Evolutionary conservation across 2,113 vertebrate species (phyloP), one percentile per base, ranked within the genome.

Genomic region (Tetrao urogallus): DNA sequence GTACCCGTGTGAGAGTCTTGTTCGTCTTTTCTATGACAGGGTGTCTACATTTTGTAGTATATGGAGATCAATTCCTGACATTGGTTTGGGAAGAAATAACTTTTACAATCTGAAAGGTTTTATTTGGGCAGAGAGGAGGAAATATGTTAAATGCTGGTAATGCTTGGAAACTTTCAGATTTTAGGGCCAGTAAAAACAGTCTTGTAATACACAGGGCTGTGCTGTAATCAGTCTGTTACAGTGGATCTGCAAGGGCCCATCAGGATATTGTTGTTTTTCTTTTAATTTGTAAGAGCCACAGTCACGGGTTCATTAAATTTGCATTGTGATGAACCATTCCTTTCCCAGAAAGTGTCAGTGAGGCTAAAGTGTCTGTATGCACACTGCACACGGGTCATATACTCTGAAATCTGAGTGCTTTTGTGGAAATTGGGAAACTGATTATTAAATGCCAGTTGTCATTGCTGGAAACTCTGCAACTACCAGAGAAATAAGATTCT

Each of bases 401-500:
- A 80, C 71, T 85, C 50, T 34, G 52, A 67, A 83, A 74, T 60
- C 34, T 8, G 34, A 87, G 52, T 20, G 58, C 25, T 76, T 88
- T 82, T 19, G 48, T 94, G 81, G 76, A 91, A 90, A 73, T 50
- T 42, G 52, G 72, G 78, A 67, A 71, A 70, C 61, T 91, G 91
- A 93, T 93, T 77, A 90, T 78, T 69, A 90, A 90, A 86, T 86
- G 79, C 58, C 22, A 50, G 40, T 94, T 95, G 82, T 83, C 60
- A 20, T 21, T 86, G 22, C 73, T 74, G 70, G n/a, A 50, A 86
- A 86, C 15, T 71, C 16, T 15, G 3, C 52, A 38, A 11, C 17
- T 38, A 42, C 18, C 18, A 54, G 38, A 65, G 81, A 50, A 80
- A 88, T 9, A n/a, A 36, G 19, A 54, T 73, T 63, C 45, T 86